phyloP scores from a whole-genome alignment of 2,888 invertebrate species.

The Limnephilus lunatus region DNA sequence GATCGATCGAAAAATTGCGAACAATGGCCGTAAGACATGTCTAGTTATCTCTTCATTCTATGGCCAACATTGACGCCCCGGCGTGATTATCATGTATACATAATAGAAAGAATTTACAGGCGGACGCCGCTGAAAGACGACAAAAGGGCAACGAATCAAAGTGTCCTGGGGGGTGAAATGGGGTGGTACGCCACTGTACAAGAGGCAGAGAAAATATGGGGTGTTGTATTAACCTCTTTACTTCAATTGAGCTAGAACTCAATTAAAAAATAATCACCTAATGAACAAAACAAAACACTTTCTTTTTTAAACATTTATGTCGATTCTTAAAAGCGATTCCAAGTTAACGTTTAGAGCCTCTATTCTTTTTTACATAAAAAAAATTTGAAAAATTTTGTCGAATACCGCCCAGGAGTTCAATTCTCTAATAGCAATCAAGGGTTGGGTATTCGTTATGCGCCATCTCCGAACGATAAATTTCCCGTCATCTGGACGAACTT shows the following conservation, averaged over 20 bases:
- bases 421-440: no score
- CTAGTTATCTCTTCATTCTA: neutral
- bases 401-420: no score
- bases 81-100: conserved; percentile 64
- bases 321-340: no score
- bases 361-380: no score
- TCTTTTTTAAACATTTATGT: no score
- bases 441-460: no score
- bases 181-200: neutral
- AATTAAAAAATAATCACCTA: neutral
- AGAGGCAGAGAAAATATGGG: neutral
- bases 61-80: conserved; percentile 38
- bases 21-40: neutral
- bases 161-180: conserved; percentile 15
- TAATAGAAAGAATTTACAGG: conserved; percentile 66
- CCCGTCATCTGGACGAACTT: no score
- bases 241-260: neutral
- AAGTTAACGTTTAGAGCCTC: no score
- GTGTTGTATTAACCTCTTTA: neutral
- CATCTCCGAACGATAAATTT: no score
- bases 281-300: neutral
- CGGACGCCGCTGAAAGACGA: conserved; percentile 63
- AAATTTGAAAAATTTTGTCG: no score
- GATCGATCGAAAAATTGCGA: no score
- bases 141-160: conserved; percentile 66